A percentile compares a stretch with the other conserved stretches of the same genome.
phyloP scores from a whole-genome alignment of 2,113 vertebrate genomes.

The Hucho hucho region DNA sequence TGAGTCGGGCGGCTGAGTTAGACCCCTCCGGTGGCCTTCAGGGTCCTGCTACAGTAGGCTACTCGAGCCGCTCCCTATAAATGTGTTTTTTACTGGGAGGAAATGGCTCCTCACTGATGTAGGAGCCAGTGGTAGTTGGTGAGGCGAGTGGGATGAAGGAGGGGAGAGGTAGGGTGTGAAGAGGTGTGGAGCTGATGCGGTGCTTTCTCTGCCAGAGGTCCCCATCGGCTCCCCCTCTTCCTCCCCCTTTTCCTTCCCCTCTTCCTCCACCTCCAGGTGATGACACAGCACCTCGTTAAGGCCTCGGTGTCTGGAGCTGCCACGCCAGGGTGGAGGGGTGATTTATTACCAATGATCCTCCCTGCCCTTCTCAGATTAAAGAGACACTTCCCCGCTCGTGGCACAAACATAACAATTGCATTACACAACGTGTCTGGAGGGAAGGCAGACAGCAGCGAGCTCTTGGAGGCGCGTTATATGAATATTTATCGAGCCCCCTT shows the following conservation, averaged over 20 bases:
- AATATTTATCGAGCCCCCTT: constrained; percentile 29
- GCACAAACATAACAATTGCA: constrained; percentile 46
- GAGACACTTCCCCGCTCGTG: constrained; percentile 24
- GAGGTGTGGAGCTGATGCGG: constrained; percentile 52
- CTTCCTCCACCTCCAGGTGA: constrained; percentile 49
- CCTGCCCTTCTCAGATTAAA: constrained; percentile 49
- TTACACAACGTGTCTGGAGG: constrained; percentile 24
- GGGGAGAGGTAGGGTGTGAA: neutral
- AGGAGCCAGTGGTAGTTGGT: neutral
- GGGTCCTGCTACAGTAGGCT: constrained; percentile 20
- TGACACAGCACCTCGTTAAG: constrained; percentile 65
- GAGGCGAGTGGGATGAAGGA: neutral
- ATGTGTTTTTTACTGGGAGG: constrained; percentile 45
- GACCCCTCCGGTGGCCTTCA: constrained; percentile 26
- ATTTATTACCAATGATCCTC: constrained; percentile 64
- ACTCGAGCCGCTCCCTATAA: constrained; percentile 20
- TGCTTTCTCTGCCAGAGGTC: constrained; percentile 56
- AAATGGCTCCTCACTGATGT: constrained; percentile 32
- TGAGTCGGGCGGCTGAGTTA: constrained; percentile 44
- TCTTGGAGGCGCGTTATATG: constrained; percentile 18
- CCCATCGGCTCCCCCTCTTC: neutral
- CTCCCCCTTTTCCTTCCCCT: neutral
- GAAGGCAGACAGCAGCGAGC: constrained; percentile 12
- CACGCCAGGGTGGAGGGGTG: constrained; percentile 37
- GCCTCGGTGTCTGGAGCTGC: constrained; percentile 37